Percentiles rank a stretch among this genome's conserved stretches.
phyloP scores from a whole-genome alignment of 1,140 invertebrate genomes.

The Drosophila micromelanica region DNA sequence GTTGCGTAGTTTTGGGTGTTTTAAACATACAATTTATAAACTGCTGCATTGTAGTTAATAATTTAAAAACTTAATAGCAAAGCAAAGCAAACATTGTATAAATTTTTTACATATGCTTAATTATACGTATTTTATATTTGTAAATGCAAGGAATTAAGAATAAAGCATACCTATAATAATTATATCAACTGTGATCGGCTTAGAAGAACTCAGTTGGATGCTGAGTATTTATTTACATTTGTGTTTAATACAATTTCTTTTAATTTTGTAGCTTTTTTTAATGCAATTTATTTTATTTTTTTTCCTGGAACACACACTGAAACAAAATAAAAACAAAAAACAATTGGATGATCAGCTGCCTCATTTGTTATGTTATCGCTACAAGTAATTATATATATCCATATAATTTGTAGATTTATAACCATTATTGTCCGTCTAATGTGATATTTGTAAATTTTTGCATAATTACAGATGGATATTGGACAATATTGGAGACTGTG shows the following conservation, averaged over 20 bases:
- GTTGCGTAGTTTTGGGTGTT: slow-evolving; percentile 49
- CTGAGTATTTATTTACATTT: neutral
- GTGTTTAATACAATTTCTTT: neutral
- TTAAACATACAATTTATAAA: slow-evolving; percentile 31
- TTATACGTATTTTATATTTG: slow-evolving; percentile 42
- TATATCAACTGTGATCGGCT: slow-evolving; percentile 12
- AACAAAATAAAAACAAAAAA: neutral
- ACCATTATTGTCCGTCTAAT: slow-evolving; percentile 15
- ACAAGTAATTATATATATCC: slow-evolving; percentile 56
- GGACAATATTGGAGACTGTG: slow-evolving; percentile 81
- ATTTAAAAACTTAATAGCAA: slow-evolving; percentile 3
- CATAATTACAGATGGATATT: slow-evolving; percentile 75
- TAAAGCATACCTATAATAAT: slow-evolving; percentile 60
- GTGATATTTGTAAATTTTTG: slow-evolving; percentile 11
- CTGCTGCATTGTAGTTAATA: slow-evolving; percentile 17
- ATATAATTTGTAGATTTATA: neutral
- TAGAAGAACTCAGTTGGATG: neutral
- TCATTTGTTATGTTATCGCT: slow-evolving; percentile 52
- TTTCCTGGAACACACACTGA: slow-evolving; percentile 9
- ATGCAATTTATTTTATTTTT: neutral
- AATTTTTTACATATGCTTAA: slow-evolving; percentile 55
- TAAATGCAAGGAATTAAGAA: slow-evolving; percentile 73
- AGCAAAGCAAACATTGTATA: slow-evolving; percentile 58
- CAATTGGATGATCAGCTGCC: slow-evolving; percentile 56
- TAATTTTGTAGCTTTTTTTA: slow-evolving; percentile 1